Evolutionary conservation across 2,797 vertebrate species (phyloP).

Genomic region (Fundulus diaphanus): DNA sequence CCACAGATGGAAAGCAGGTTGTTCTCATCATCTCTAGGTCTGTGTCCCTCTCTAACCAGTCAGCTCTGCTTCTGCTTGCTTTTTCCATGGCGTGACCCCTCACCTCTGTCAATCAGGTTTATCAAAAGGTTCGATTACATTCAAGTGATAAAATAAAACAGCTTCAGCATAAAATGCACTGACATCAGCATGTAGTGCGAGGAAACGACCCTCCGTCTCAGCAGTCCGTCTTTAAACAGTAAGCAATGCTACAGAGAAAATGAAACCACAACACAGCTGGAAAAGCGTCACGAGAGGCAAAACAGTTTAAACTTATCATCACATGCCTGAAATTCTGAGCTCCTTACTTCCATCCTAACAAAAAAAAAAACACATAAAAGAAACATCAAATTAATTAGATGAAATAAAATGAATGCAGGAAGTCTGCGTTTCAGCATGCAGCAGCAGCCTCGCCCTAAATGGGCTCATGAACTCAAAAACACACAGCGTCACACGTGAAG

Average conservation of each 20-base stretch:
- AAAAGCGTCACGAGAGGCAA: background rate
- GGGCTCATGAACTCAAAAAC: background rate
- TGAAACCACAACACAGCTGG: background rate
- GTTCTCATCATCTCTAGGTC: background rate
- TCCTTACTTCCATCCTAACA: too few relatives aligned
- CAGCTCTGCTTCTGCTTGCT: background rate
- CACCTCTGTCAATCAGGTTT: background rate
- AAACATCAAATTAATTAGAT: background rate
- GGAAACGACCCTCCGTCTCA: background rate
- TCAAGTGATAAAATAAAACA: background rate
- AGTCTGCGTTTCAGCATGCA: background rate
- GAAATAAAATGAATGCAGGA: background rate
- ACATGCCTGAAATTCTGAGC: too few relatives aligned
- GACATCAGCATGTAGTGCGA: background rate
- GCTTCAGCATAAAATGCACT: background rate
- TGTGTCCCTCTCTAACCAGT: background rate
- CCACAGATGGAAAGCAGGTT: background rate
- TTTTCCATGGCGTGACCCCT: background rate
- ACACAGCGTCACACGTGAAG: constrained; percentile 28
- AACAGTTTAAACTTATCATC: too few relatives aligned
- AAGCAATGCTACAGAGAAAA: background rate
- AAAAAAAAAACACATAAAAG: background rate
- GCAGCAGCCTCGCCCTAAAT: background rate
- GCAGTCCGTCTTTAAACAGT: background rate
- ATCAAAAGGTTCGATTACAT: background rate